These are phyloP conservation scores for Corvus cornix DNA, from an alignment of 2,113 vertebrate genomes.

Conservation along the genomic window DNA sequence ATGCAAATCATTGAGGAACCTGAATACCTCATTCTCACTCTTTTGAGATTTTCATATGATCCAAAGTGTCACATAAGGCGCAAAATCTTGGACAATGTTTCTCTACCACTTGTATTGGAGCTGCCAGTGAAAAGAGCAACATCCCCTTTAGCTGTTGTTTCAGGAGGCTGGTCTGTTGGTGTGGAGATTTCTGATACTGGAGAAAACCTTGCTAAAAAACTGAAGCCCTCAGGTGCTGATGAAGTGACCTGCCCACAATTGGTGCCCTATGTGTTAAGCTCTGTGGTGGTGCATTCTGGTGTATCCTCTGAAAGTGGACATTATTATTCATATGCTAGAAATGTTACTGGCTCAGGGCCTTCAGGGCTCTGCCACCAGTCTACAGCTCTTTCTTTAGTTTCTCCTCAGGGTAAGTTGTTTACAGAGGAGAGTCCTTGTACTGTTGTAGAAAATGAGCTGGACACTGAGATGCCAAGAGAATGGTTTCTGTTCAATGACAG, in stretches of 20 bases:
- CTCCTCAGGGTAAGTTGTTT: slow-evolving; percentile 64
- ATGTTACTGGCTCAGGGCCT: slow-evolving; percentile 78
- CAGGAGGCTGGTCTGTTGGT: slow-evolving; percentile 72
- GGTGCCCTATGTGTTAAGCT: slow-evolving; percentile 87
- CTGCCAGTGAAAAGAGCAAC: slow-evolving; percentile 82
- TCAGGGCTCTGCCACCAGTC: slow-evolving; percentile 68
- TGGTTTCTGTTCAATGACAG: slow-evolving; percentile 99
- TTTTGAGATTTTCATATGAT: slow-evolving; percentile 95
- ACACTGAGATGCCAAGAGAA: slow-evolving; percentile 79
- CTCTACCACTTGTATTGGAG: slow-evolving; percentile 85
- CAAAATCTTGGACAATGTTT: slow-evolving; percentile 95
- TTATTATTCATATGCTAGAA: slow-evolving; percentile 94
- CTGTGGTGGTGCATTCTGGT: slow-evolving; percentile 98
- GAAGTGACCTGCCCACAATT: slow-evolving; percentile 74
- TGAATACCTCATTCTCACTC: slow-evolving; percentile 96
- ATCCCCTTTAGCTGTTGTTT: slow-evolving; percentile 57
- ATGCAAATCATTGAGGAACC: slow-evolving; percentile 91
- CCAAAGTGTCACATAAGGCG: slow-evolving; percentile 92
- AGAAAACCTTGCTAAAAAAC: slow-evolving; percentile 94
- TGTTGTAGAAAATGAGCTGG: slow-evolving; percentile 71
- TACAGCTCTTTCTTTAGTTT: slow-evolving; percentile 66
- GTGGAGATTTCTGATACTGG: slow-evolving; percentile 84
- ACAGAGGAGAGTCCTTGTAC: slow-evolving; percentile 55
- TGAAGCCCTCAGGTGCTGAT: slow-evolving; percentile 89
- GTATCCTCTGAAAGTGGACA: slow-evolving; percentile 96